These are phyloP conservation scores for Protobothrops mucrosquamatus DNA, from an alignment of 2,113 vertebrate genomes.

Conservation along the genomic window DNA sequence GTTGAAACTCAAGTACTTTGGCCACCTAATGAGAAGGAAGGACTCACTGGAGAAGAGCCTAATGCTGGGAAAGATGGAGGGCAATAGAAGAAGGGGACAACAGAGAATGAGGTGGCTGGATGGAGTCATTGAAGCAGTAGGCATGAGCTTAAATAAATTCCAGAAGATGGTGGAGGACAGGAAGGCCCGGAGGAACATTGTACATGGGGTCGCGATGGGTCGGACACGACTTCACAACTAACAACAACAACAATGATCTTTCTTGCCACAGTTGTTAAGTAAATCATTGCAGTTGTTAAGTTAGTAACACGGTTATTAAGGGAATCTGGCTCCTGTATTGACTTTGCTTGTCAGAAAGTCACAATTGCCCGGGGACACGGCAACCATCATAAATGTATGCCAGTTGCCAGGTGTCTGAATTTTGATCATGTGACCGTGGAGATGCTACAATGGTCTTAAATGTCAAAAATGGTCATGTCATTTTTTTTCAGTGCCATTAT, in stretches of 20 bases:
- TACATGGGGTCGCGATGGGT: no score
- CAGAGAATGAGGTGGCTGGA: no score
- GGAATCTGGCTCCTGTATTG: background rate
- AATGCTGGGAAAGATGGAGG: no score
- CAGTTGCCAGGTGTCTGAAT: background rate
- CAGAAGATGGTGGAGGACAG: no score
- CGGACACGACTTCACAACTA: no score
- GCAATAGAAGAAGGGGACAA: no score
- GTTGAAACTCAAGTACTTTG: no score
- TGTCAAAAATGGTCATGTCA: background rate
- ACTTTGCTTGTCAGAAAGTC: background rate
- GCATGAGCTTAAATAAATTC: no score
- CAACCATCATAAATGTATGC: background rate
- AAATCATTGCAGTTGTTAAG: background rate
- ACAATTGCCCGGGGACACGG: background rate
- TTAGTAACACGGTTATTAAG: background rate
- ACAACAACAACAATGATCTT: background rate
- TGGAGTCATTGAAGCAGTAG: no score
- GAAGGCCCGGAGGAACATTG: no score
- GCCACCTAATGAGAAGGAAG: no score
- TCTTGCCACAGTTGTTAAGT: background rate
- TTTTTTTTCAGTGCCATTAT: background rate
- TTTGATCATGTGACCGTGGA: background rate
- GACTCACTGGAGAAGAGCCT: no score
- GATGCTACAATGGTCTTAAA: background rate